Conservation (phyloP, 2,888 invertebrate species). For the Drosophila anomelani region DNA sequence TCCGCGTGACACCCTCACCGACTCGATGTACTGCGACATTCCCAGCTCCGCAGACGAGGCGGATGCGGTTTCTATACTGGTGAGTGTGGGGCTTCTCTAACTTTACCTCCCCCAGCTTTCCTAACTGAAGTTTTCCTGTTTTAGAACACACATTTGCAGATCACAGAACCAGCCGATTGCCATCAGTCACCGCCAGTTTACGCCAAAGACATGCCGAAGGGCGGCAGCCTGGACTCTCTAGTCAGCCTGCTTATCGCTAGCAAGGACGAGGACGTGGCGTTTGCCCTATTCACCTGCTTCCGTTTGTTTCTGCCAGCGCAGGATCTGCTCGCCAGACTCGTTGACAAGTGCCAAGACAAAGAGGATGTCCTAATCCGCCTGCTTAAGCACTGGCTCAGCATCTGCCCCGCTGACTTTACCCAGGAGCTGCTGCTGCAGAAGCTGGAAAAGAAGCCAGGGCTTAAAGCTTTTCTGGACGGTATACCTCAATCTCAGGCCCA, state of each 20-base stretch:
- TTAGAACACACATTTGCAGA: constrained; percentile 59
- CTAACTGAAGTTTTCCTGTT: not conserved
- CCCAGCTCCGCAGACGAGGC: constrained; percentile 68
- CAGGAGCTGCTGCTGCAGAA: constrained; percentile 96
- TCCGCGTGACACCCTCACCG: constrained; percentile 55
- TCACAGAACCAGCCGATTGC: constrained; percentile 54
- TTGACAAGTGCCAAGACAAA: constrained; percentile 87
- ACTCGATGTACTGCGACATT: constrained; percentile 72
- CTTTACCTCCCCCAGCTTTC: too few relatives aligned
- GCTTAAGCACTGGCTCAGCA: constrained; percentile 94
- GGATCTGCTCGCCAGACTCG: constrained; percentile 92
- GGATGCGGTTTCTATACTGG: constrained; percentile 60
- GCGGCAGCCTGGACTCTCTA: constrained; percentile 53
- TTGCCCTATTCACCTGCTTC: constrained; percentile 82
- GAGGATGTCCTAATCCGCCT: constrained; percentile 84
- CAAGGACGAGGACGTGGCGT: constrained; percentile 91
- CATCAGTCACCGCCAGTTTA: constrained; percentile 41
- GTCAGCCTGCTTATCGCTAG: constrained; percentile 62
- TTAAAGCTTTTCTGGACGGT: constrained; percentile 87
- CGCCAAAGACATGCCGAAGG: constrained; percentile 63
- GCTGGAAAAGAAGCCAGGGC: constrained; percentile 92
- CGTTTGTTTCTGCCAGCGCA: constrained; percentile 87
- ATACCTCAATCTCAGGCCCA: constrained; percentile 37
- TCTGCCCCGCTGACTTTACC: constrained; percentile 97
- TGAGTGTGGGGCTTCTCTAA: constrained; percentile 11